phyloP scores from a whole-genome alignment of 2,797 vertebrate species.

The Amblyopsis hoosieri region DNA sequence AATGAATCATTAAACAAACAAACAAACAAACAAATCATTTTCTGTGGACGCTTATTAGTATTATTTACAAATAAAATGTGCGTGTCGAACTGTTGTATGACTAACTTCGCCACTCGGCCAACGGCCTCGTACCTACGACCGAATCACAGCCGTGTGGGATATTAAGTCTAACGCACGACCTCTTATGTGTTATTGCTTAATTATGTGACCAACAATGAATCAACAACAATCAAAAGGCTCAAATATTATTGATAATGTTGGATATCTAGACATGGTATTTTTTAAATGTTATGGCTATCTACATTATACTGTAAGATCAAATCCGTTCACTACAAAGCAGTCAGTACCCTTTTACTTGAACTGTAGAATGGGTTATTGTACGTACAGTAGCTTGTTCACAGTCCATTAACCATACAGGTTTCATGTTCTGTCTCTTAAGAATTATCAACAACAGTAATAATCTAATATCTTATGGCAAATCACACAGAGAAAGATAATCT shows the following conservation, averaged over 20 bases:
- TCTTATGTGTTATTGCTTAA: too few species aligned
- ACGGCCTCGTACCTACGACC: too few species aligned
- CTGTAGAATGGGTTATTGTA: slow-evolving; percentile 19
- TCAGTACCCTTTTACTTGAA: background rate
- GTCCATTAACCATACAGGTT: slow-evolving; percentile 17
- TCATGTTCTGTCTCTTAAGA: slow-evolving; percentile 20
- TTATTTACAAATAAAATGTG: too few species aligned
- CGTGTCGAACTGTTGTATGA: too few species aligned
- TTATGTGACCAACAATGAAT: slow-evolving; percentile 1
- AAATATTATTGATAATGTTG: background rate
- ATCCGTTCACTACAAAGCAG: slow-evolving; percentile 21
- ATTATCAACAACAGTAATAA: slow-evolving; percentile 68
- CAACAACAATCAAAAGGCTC: background rate
- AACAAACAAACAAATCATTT: too few species aligned
- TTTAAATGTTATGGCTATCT: background rate
- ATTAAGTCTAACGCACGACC: too few species aligned
- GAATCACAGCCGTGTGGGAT: too few species aligned
- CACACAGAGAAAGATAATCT: slow-evolving; percentile 79
- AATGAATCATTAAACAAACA: too few species aligned
- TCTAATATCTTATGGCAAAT: slow-evolving; percentile 84
- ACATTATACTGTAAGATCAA: slow-evolving; percentile 8
- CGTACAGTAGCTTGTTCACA: slow-evolving; percentile 24
- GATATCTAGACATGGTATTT: slow-evolving; percentile 3
- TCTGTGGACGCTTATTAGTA: too few species aligned
- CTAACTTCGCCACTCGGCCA: too few species aligned